Evolutionary conservation across 2,113 vertebrate genomes (phyloP).

Genomic region (Phalacrocorax carbo): DNA sequence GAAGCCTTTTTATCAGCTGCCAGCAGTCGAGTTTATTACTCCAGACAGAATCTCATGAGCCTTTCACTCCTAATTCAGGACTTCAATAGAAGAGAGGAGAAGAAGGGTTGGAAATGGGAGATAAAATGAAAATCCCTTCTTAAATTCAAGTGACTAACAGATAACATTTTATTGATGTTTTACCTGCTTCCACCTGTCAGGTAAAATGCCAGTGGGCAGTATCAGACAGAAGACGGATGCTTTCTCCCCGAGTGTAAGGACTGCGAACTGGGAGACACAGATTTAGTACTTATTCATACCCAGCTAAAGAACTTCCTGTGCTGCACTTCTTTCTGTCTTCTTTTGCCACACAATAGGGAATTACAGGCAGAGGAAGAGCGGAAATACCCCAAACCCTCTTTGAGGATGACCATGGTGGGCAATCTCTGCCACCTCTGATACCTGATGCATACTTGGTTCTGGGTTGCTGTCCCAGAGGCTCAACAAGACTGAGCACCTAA

Average conservation of each 20-base stretch:
- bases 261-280: not conserved
- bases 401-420: not conserved
- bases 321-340: not conserved
- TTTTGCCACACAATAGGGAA: not conserved
- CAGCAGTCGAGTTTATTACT: not conserved
- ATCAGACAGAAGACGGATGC: not conserved
- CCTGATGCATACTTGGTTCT: not conserved
- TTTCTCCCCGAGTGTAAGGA: not conserved
- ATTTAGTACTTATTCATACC: not conserved
- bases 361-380: not conserved
- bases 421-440: not conserved
- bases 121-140: not conserved
- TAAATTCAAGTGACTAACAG: not conserved
- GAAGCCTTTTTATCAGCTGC: not conserved
- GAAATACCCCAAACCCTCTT: not conserved
- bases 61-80: not conserved
- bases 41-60: not conserved
- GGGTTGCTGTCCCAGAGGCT: not conserved
- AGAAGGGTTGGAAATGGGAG: not conserved
- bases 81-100: not conserved
- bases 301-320: not conserved
- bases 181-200: not conserved
- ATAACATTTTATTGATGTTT: not conserved
- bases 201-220: not conserved
- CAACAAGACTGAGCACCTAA: not conserved